Evolutionary conservation across 2,888 invertebrate genomes (phyloP), one percentile per base, ranked within the genome.

Genomic region (Andrena marginata): DNA sequence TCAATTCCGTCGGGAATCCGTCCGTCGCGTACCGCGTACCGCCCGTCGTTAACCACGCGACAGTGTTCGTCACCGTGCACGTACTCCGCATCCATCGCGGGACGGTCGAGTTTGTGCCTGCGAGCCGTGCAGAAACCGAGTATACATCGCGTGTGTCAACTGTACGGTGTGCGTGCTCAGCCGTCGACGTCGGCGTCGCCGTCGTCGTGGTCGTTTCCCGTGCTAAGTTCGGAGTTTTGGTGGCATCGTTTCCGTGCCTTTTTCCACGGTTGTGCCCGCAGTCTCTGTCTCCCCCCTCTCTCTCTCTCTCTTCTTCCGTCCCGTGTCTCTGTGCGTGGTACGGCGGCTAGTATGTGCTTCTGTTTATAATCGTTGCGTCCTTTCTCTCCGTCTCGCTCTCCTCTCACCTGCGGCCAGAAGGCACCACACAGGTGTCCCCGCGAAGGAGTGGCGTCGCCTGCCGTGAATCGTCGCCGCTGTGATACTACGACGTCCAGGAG

Each of bases 1-100:
- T 85, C 80, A 81, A 87, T 87, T 89, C 87, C 89, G 87, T 88
- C 88, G 89, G 78, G 87, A 83, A 86, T 88, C 87, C 88, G 89
- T 88, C 89, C 88, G 56, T 23, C 13, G 26, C 10, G 56, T 23
- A 10, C 26, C 7, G 56, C 56, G 56, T 20, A n/a, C 23, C 42
- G 42, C 42, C 42, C 13, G n/a, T n/a, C 42, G 42, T 3, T 54
- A 8, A 54, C 23, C 54, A 26, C 56, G 23, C 56, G 56, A 56
- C 56, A 23, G 56, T 23, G 23, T 48, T 56, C 56, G 54, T 20
- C 54, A 23, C 54, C 54, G 54, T 42, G 42, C 42, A 42, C 54
- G 54, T 54, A 54, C 23, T 54, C 54, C 54, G 1, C n/a, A 33
- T 20, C n/a, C 59, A 48, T 16, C 29, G 59, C 20, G 42, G 20